Conservation (phyloP, 2,888 invertebrate genomes). For the Agrochola litura region DNA sequence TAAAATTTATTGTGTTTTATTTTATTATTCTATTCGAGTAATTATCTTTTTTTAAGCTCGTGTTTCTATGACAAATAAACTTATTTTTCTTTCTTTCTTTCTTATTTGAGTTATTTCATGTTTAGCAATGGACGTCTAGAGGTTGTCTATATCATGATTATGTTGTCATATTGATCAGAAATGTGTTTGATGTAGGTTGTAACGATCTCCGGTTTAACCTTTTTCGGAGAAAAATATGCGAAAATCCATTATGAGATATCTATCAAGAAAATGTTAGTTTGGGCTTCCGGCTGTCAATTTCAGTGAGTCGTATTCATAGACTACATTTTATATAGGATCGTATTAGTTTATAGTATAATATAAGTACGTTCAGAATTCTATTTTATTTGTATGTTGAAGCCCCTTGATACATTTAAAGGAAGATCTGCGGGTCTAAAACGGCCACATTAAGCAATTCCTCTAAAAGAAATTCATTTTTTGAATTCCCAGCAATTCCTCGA, state of each 20-base stretch:
- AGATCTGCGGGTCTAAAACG: neutral
- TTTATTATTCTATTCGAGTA: too few relatives aligned
- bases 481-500: too few relatives aligned
- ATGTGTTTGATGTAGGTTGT: constrained; percentile 32
- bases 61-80: too few relatives aligned
- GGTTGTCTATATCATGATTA: neutral
- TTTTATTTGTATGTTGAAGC: neutral
- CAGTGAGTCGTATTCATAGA: constrained; percentile 11
- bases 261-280: constrained; percentile 17
- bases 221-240: constrained; percentile 22
- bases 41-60: too few relatives aligned
- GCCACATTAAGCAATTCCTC: too few relatives aligned
- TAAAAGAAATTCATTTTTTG: too few relatives aligned
- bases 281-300: constrained; percentile 20
- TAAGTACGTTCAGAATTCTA: neutral
- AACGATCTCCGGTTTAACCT: constrained; percentile 12
- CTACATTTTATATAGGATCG: neutral
- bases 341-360: neutral
- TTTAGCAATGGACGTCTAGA: neutral
- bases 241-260: constrained; percentile 15
- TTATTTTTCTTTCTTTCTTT: too few relatives aligned
- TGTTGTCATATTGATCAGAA: constrained; percentile 6
- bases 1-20: too few relatives aligned
- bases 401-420: neutral
- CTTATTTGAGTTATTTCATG: too few relatives aligned